These are phyloP conservation scores for Anticlea derivata DNA, from an alignment of 2,888 invertebrate species.

Conservation along the genomic window DNA sequence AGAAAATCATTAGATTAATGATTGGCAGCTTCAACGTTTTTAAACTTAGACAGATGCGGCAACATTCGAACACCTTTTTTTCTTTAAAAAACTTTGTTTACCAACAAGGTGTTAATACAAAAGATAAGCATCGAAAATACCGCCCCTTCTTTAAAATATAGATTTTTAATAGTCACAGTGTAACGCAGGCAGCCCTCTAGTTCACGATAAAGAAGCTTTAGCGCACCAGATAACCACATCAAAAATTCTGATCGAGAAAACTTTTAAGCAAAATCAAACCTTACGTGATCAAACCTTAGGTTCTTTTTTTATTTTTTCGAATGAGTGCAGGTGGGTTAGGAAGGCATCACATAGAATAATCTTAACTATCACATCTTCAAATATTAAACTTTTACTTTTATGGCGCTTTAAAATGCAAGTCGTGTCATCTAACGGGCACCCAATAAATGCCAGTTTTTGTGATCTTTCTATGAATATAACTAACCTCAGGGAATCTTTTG, in stretches of 20 bases:
- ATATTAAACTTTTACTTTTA: constrained; percentile 81
- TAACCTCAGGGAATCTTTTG: constrained; percentile 18
- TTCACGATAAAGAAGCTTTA: constrained; percentile 47
- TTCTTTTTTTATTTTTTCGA: constrained; percentile 38
- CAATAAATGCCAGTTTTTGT: constrained; percentile 43
- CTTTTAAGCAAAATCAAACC: constrained; percentile 35
- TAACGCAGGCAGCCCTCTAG: constrained; percentile 69
- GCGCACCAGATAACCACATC: constrained; percentile 77
- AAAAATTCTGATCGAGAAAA: constrained; percentile 62
- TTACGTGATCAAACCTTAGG: constrained; percentile 29
- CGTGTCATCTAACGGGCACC: constrained; percentile 65
- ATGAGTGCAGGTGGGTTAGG: constrained; percentile 74
- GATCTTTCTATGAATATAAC: constrained; percentile 38
- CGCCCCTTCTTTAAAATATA: constrained; percentile 77
- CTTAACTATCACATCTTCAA: constrained; percentile 75
- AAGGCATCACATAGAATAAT: constrained; percentile 66
- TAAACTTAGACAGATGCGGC: constrained; percentile 65
- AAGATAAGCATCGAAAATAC: constrained; percentile 71
- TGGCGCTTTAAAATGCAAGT: constrained; percentile 70
- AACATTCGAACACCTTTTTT: constrained; percentile 50
- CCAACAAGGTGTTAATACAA: constrained; percentile 80
- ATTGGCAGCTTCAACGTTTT: constrained; percentile 48
- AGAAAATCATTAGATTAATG: constrained; percentile 45
- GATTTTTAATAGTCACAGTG: constrained; percentile 79
- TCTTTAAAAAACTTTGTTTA: constrained; percentile 64